Conservation (phyloP, 1,140 invertebrate genomes). For the Drosophila auraria region DNA sequence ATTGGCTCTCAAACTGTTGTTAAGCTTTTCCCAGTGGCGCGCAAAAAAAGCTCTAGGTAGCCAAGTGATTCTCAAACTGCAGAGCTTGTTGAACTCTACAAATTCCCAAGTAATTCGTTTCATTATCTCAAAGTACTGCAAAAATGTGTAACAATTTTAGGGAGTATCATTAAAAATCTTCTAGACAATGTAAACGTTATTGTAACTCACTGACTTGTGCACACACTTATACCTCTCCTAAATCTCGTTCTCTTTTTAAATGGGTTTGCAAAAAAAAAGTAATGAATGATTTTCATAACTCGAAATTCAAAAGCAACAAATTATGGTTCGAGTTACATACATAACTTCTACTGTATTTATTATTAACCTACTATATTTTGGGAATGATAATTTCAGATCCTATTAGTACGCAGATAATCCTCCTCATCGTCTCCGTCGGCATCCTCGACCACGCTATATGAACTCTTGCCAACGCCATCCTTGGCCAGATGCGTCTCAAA, state of each 20-base stretch:
- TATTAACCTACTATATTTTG: constrained; percentile 29
- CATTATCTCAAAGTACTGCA: no score
- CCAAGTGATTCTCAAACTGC: constrained; percentile 19
- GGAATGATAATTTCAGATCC: constrained; percentile 56
- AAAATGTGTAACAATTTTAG: no score
- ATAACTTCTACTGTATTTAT: constrained; percentile 22
- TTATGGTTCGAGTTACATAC: background rate
- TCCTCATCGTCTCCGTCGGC: constrained; percentile 63
- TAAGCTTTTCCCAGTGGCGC: constrained; percentile 35
- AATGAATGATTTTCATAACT: no score
- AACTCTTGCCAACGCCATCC: constrained; percentile 58
- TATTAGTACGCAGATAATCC: constrained; percentile 74
- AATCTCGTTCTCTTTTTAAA: no score
- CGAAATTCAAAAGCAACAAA: background rate
- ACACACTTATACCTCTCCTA: no score
- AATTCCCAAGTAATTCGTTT: background rate
- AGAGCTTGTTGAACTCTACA: background rate
- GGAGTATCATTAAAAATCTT: no score
- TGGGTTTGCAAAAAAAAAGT: no score
- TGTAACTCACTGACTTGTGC: no score
- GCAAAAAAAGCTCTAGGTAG: constrained; percentile 39
- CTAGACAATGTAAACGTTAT: no score
- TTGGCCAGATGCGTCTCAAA: constrained; percentile 92
- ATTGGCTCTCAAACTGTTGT: constrained; percentile 33
- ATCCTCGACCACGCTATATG: constrained; percentile 78